Conservation (phyloP, 2,797 vertebrate species). For the Poecilia wingei region DNA sequence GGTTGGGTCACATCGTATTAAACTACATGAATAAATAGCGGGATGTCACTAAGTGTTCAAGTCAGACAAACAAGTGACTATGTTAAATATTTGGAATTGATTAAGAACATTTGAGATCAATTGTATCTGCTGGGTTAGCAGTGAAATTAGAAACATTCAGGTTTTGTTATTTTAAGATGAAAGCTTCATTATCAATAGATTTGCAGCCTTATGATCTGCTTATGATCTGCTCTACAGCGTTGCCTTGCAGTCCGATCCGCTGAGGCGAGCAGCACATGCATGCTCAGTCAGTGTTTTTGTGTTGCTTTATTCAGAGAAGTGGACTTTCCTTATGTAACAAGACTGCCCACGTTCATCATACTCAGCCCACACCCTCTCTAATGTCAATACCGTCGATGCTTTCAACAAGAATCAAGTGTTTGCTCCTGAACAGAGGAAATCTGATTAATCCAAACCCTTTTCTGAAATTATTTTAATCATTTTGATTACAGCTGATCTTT, state of each 20-base stretch:
- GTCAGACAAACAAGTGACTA: not conserved
- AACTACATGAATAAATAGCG: not conserved
- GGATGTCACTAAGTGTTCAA: not conserved
- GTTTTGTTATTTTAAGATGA: not conserved
- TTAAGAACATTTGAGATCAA: not conserved
- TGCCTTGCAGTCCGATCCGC: constrained; percentile 21
- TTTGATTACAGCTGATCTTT: not conserved
- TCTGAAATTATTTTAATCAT: not conserved
- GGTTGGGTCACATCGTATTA: not conserved
- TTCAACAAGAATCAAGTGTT: constrained; percentile 60
- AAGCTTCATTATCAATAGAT: not conserved
- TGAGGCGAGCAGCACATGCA: constrained; percentile 37
- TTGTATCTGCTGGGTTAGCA: too few relatives aligned
- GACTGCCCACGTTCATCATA: constrained; percentile 72
- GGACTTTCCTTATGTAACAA: constrained; percentile 69
- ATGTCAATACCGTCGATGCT: constrained; percentile 69
- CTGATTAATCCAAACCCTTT: constrained; percentile 10
- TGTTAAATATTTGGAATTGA: not conserved
- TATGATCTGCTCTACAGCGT: not conserved
- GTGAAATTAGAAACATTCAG: not conserved
- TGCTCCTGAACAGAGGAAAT: constrained; percentile 41
- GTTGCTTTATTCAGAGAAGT: constrained; percentile 61
- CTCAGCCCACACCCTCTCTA: constrained; percentile 70
- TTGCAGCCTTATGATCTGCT: too few relatives aligned
- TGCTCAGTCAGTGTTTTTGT: constrained; percentile 52